Conservation (phyloP, 2,113 vertebrate genomes). For the Sorex araneus region DNA sequence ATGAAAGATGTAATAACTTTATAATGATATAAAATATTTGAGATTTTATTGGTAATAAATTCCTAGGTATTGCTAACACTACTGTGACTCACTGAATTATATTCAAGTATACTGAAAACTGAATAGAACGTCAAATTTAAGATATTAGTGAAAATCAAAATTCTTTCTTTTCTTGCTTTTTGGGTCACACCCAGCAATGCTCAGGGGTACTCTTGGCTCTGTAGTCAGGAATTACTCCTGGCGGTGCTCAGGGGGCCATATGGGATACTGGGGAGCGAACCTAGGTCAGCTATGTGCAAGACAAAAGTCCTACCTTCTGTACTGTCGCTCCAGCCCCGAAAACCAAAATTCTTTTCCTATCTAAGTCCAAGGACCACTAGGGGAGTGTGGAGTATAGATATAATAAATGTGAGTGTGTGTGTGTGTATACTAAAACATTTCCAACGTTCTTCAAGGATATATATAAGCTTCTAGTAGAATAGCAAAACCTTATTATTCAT, state of each 20-base stretch:
- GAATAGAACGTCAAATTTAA: neutral
- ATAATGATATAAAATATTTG: slow-evolving; percentile 42
- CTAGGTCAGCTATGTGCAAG: no score
- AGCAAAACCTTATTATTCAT: neutral
- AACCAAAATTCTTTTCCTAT: neutral
- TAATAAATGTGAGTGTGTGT: neutral
- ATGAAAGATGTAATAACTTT: slow-evolving; percentile 29
- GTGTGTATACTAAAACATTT: neutral
- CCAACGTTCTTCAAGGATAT: neutral
- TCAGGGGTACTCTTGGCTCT: no score
- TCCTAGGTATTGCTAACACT: slow-evolving; percentile 1
- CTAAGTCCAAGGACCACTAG: neutral
- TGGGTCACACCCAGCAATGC: no score
- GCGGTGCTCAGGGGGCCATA: no score
- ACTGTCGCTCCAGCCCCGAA: neutral
- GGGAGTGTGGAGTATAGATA: neutral
- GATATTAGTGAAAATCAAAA: neutral
- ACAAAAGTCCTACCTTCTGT: no score
- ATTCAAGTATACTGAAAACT: neutral
- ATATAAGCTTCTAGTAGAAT: neutral
- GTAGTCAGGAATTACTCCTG: no score
- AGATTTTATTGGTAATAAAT: slow-evolving; percentile 35
- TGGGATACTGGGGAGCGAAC: no score
- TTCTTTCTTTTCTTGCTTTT: no score
- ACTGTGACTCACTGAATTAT: neutral